These are phyloP conservation scores for Erebia epiphron DNA, from an alignment of 2,888 invertebrate species.

Conservation along the genomic window DNA sequence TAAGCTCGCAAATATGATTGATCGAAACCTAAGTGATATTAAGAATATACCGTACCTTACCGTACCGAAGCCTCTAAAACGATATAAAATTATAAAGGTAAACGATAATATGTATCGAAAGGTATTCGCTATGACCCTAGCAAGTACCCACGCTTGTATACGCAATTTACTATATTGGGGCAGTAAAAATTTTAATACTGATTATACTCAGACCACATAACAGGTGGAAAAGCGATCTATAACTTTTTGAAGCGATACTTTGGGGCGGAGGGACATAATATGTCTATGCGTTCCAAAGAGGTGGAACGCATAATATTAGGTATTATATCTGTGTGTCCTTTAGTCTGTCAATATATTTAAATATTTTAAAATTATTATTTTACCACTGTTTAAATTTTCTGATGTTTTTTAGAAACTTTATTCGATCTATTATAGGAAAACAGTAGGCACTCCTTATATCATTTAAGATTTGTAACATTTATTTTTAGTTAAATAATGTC, in stretches of 20 bases:
- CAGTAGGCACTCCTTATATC: too few species aligned
- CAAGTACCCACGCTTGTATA: slow-evolving; percentile 10
- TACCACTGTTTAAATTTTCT: too few species aligned
- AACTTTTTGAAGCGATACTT: background rate
- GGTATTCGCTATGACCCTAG: background rate
- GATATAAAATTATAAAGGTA: background rate
- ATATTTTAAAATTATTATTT: too few species aligned
- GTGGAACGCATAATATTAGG: too few species aligned
- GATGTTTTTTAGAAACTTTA: too few species aligned
- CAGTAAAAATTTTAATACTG: slow-evolving; percentile 34
- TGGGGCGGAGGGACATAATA: background rate
- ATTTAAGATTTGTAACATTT: too few species aligned
- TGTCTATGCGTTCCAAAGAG: background rate
- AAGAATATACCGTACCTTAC: too few species aligned
- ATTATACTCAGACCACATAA: slow-evolving; percentile 11
- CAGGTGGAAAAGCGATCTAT: background rate
- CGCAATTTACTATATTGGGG: slow-evolving; percentile 32
- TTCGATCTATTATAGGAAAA: too few species aligned
- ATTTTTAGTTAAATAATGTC: too few species aligned
- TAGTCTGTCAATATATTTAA: too few species aligned
- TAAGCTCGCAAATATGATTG: background rate
- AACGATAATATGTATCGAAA: background rate
- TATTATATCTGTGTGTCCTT: too few species aligned
- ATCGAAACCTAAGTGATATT: background rate
- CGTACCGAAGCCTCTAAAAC: background rate